Evolutionary conservation across 2,888 invertebrate genomes (phyloP), one percentile per base, ranked within the genome.

Genomic region (Notodonta dromedarius): DNA sequence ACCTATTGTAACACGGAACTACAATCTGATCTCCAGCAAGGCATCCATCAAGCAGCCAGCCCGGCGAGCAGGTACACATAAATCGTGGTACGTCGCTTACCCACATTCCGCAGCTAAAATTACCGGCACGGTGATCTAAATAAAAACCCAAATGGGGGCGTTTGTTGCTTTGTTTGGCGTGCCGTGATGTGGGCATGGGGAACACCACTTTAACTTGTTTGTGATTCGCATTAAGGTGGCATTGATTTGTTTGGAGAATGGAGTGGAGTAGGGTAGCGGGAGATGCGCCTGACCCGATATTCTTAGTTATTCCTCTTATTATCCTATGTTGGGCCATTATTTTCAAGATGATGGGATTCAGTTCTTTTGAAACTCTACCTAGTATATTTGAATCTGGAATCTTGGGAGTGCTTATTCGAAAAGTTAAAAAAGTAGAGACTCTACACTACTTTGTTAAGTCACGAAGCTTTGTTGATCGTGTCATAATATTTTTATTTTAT

Each of bases 21-120:
- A 46, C 46, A 4, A 42, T 42, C 11, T 2, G 2, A 46, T 13
- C 46, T 13, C 44, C n/a, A 50, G 24, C 52, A 53, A 53, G 52
- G 52, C 13, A 12, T 53, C 52, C 35, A 53, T 53, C 52, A 16
- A 35, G 32, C 52, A 11, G 13, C 35, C 14, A 32, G 52, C 13
- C 52, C 4, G 32, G 4, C 52, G 39, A 39, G 7, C 39, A 54
- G 39, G 39, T 39, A 9, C 54, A 39, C 54, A 82, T 81, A 81
- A 82, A 82, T 83, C 81, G 67, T 69, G 69, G 68, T 70, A 73
- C 77, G 77, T 62, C 79, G 76, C 76, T 79, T 78, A 82, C 82
- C 79, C 84, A 82, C 86, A 85, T 85, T 80, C 83, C 81, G 63
- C 53, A 67, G 80, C 82, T 82, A 79, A 83, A 83, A 78, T 84